Percentiles rank a stretch among this genome's conserved stretches.
Conservation (phyloP, 1,140 invertebrate genomes). For the Cephus cinctus region DNA sequence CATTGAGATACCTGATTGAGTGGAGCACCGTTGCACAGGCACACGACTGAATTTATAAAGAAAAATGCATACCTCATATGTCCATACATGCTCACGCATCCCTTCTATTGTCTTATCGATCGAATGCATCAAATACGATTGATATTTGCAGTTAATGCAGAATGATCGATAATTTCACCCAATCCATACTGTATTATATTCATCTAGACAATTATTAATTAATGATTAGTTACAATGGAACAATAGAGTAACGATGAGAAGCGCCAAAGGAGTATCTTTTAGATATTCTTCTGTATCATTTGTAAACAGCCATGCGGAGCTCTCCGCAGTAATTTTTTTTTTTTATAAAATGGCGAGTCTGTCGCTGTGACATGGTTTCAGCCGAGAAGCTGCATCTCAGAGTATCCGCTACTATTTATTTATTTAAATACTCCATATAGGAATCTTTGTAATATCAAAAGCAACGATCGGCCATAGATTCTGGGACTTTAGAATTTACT, state of each 20-base stretch:
- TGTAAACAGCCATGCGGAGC: neutral
- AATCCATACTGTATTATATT: conserved; percentile 35
- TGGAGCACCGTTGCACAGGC: conserved; percentile 22
- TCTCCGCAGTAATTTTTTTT: neutral
- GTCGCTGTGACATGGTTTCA: no score
- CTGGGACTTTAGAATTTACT: no score
- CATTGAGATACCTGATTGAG: conserved; percentile 14
- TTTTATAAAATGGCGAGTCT: no score
- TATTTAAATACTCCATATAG: conserved; percentile 1
- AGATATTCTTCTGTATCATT: neutral
- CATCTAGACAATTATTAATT: conserved; percentile 33
- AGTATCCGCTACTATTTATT: conserved; percentile 4
- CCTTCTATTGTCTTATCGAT: conserved; percentile 18
- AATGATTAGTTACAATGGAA: conserved; percentile 23
- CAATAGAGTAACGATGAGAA: conserved; percentile 22
- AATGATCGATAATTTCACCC: conserved; percentile 24
- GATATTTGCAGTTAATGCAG: conserved; percentile 20
- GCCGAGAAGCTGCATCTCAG: no score
- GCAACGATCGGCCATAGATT: no score
- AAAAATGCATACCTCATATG: conserved; percentile 12
- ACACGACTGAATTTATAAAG: conserved; percentile 31
- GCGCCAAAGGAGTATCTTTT: conserved; percentile 24
- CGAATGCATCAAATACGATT: conserved; percentile 26
- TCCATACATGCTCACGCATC: conserved; percentile 13
- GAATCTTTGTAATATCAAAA: no score